A percentile compares a stretch with the other conserved stretches of the same genome.
These are phyloP conservation scores for Cygnus buccinator DNA, from an alignment of 2,113 vertebrate genomes.

Conservation along the genomic window DNA sequence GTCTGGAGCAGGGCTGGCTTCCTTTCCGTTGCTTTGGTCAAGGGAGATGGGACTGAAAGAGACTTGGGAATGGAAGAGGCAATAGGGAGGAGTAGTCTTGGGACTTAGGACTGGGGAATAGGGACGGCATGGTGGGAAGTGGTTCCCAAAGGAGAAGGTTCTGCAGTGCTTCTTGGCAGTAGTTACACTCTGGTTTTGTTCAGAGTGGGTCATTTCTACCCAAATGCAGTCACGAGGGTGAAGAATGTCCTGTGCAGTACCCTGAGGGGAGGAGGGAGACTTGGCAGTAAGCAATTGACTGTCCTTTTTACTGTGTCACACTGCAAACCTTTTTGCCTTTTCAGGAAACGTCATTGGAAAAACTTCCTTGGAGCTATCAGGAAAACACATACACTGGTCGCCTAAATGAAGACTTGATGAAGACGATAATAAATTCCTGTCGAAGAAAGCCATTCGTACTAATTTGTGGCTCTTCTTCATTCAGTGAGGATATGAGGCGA, in stretches of 20 bases:
- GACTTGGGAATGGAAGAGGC: slow-evolving; percentile 10
- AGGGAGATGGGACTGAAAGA: slow-evolving; percentile 7
- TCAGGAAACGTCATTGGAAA: slow-evolving; percentile 75
- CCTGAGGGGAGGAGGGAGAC: neutral
- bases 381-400: slow-evolving; percentile 70
- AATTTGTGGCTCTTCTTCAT: slow-evolving; percentile 79
- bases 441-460: slow-evolving; percentile 74
- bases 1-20: neutral
- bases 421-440: slow-evolving; percentile 67
- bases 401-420: slow-evolving; percentile 64
- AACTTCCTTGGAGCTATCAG: slow-evolving; percentile 79
- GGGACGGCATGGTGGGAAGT: neutral
- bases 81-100: neutral
- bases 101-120: neutral
- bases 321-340: slow-evolving; percentile 6
- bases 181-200: neutral
- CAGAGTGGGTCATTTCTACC: neutral
- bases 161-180: neutral
- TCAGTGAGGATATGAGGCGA: slow-evolving; percentile 74
- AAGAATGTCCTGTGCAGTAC: neutral
- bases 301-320: neutral
- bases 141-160: neutral
- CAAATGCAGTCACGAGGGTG: neutral
- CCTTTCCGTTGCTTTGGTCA: neutral
- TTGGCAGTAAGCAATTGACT: neutral